A percentile compares a stretch with the other conserved stretches of the same genome.
These are phyloP conservation scores for Parthenolecanium corni DNA, from an alignment of 2,888 invertebrate genomes.

Conservation along the genomic window DNA sequence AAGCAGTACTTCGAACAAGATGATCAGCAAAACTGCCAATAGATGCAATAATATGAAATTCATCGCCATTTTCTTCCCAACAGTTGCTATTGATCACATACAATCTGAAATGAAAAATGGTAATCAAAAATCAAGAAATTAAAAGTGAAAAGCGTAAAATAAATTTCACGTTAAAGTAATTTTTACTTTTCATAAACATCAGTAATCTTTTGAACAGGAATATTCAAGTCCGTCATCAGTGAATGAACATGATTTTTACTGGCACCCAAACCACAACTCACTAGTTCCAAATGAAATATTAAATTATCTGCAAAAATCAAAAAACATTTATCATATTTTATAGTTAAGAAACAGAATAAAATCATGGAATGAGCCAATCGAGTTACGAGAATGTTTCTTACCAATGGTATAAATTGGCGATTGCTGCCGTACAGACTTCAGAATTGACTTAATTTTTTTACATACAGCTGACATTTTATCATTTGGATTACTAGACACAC, in stretches of 20 bases:
- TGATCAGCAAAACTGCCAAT: conserved; percentile 59
- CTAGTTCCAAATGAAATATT: conserved; percentile 64
- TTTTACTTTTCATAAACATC: conserved; percentile 22
- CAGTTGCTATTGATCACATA: conserved; percentile 70
- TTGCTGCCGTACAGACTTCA: conserved; percentile 7
- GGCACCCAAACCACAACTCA: conserved; percentile 59
- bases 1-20: conserved; percentile 43
- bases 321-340: not conserved
- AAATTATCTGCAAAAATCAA: conserved; percentile 52
- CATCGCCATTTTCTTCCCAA: conserved; percentile 74
- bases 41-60: conserved; percentile 70
- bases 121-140: not conserved
- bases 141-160: not conserved
- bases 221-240: conserved; percentile 61
- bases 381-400: not conserved
- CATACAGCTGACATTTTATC: conserved; percentile 10
- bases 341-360: not conserved
- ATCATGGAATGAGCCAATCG: not conserved
- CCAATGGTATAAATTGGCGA: conserved; percentile 19
- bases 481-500: conserved; percentile 17
- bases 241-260: conserved; percentile 64
- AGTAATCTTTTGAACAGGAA: conserved; percentile 41
- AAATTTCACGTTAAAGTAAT: not conserved
- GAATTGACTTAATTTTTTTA: conserved; percentile 18
- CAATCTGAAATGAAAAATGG: conserved; percentile 43